Base-by-base conservation (phyloP, 2,113 vertebrate species). In the Dendrocopos noguchii region DNA sequence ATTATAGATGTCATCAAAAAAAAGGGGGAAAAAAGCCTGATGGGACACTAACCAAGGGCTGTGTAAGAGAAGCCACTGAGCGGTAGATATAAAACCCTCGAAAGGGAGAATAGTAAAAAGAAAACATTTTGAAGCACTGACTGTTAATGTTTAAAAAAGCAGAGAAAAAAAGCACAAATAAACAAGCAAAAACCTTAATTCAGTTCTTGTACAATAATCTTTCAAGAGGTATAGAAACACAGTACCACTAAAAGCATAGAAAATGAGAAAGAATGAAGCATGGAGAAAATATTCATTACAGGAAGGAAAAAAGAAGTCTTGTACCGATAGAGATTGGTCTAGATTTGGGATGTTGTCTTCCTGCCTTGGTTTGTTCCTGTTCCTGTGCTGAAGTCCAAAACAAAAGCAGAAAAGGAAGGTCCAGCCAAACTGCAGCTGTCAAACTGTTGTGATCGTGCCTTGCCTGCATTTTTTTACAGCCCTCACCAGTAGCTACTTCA, bases 361-460 rank as follows among this genome's bases (percentile, higher is more conserved):
- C 68, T 82, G 64, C 60, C 33, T 80, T 60, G 74, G 59, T 42
- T 52, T 87, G 39, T 70, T 85, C 52, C 60, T 15, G 52, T 77
- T 93, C 72, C 85, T 90, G 75, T 75, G 87, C 87, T 94, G 60
- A 83, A 94, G 71, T 92, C 75, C 75, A 73, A 92, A 95, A 89
- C 64, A 87, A 91, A 82, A 91, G 42, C 67, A 91, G 80, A 80
- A 92, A 89, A 55, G 50, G 34, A 82, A 80, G 52, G 87, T 71
- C 56, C 72, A 91, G 87, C 87, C 95, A 95, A 91, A 82, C 28
- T 91, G 72, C 90, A 85, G 57, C 72, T 95, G 93, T 91, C 82
- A 89, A 81, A 79, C 84, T 80, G 72, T 78, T 96, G 81, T 74
- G 75, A 82, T 91, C 84, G 67, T 77, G 81, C 79, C 76, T 92